Base-by-base conservation (phyloP, 2,888 invertebrate species). In the Amphipoea lucens region DNA sequence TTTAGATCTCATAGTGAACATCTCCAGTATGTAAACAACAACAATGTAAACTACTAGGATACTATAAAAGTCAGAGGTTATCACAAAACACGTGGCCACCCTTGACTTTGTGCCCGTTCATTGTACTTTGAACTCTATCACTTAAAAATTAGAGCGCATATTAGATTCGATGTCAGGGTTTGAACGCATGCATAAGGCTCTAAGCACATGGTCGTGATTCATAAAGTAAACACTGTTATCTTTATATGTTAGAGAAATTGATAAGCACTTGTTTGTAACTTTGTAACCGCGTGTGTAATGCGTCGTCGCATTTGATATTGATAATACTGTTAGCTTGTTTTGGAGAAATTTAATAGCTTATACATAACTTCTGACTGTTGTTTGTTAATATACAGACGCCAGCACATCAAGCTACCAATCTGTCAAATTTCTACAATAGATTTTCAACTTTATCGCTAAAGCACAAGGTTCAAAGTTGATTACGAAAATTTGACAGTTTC, bases 141-240 rank as follows among this genome's bases (percentile, higher is more conserved):
- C 40, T 40, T 14, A 20, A 0, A 12, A 0, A 0, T 29, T 51
- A 78, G 69, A 66, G 62, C 29, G 51, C 20, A 68, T 42, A 71
- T 63, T 63, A 77, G 14, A 70, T 73, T 69, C 14, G 2, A 66
- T 60, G 62, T n/a, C 63, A 66, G 42, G 11, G 36, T 70, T n/a
- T 62, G 14, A 40, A 63, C 29, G 36, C 63, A 79, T 60, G 84
- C 14, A 20, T 68, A 60, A 81, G 68, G 81, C 60, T 65, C 20
- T 62, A 54, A 63, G 40, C 74, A 82, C 75, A 86, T 76, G 86
- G 77, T 72, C 51, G 29, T 87, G 87, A 86, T 66, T 86, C 87
- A 86, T 76, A 83, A 29, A 68, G 71, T 85, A 76, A 80, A 87
- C 62, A 72, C 29, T 80, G 84, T 78, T 83, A 87, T 87, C 85